Evolutionary conservation across 2,797 vertebrate species (phyloP), one percentile per base, ranked within the genome.

Genomic region (Macroramphosus scolopax): DNA sequence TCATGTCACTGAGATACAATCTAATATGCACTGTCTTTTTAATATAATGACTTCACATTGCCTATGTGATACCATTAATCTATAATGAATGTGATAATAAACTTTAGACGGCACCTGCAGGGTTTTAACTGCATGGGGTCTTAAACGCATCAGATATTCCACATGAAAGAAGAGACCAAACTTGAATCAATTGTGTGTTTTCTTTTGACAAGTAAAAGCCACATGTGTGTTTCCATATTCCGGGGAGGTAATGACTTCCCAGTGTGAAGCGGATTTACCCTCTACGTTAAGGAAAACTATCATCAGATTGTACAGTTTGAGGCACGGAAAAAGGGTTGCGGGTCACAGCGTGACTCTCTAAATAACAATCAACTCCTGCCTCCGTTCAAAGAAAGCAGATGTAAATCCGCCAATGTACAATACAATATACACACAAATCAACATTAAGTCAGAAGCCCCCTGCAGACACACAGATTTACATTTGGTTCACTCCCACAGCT

Each of bases 361-460:
- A 67, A n/a, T n/a, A n/a, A n/a, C n/a, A 57, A 63, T 72, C 51
- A 63, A 24, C 47, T 68, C 17, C n/a, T n/a, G n/a, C n/a, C n/a
- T n/a, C n/a, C n/a, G n/a, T n/a, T n/a, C n/a, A n/a, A n/a, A n/a
- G n/a, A 61, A 25, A 40, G 17, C 29, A 49, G 17, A 53, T 49
- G 17, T 24, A 9, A 28, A 24, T 51, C 35, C 8, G 6, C 22
- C 9, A 8, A 22, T 44, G 14, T n/a, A 67, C 8, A 59, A 35
- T 12, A 39, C 14, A 18, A 29, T 20, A 51, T 59, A 51, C 34
- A 68, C 24, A 53, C 18, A 66, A 58, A 42, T 37, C 31, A 46
- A 17, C 20, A 43, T 48, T 69, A 62, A 54, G 55, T 28, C 5
- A 37, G 39, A 20, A 50, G 29, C 26, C 34, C 24, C 33, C 48